phyloP scores from a whole-genome alignment of 2,113 vertebrate species.

The Trachemys scripta region DNA sequence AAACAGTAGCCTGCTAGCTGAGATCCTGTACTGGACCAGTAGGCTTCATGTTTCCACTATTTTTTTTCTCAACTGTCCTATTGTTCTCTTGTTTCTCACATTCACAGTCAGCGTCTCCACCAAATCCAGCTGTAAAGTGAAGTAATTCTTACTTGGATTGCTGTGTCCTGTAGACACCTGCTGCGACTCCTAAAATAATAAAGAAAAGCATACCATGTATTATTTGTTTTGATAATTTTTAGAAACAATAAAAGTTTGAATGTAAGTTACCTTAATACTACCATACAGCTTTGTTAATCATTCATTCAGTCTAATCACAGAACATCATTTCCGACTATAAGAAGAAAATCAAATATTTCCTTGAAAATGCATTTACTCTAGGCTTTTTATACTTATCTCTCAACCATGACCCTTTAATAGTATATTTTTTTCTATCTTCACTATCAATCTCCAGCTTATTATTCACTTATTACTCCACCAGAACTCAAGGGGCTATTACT shows the following conservation, averaged over 20 bases:
- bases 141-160: constrained; percentile 88
- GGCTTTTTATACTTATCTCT: constrained; percentile 43
- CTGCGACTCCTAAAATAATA: constrained; percentile 85
- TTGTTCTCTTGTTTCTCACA: not conserved
- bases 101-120: not conserved
- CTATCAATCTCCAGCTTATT: not conserved
- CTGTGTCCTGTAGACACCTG: constrained; percentile 82
- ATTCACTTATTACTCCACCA: constrained; percentile 52
- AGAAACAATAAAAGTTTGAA: constrained; percentile 11
- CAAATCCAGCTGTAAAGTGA: not conserved
- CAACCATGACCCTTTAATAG: constrained; percentile 16
- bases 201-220: constrained; percentile 66
- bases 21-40: not conserved
- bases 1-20: not conserved
- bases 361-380: constrained; percentile 53
- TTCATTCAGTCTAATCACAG: constrained; percentile 8
- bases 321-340: constrained; percentile 51
- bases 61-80: not conserved
- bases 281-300: constrained; percentile 18
- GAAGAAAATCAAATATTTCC: constrained; percentile 27
- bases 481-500: constrained; percentile 36
- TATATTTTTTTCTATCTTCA: constrained; percentile 33
- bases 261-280: constrained; percentile 5
- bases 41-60: not conserved
- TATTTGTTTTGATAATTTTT: constrained; percentile 46